phyloP scores from a whole-genome alignment of 2,888 invertebrate species.

The Diaperis boleti region DNA sequence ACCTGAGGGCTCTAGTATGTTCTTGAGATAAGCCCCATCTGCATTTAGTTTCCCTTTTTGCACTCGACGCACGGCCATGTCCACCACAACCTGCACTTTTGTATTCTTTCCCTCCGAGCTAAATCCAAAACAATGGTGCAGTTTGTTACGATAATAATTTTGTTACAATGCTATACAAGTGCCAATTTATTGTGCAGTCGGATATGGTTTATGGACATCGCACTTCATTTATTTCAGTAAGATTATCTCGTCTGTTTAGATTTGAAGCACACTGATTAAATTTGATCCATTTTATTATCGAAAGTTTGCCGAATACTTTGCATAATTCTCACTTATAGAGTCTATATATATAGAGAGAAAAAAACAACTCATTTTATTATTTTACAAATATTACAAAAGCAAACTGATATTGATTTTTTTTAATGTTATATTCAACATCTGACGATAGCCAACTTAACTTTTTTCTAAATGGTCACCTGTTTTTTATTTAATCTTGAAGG shows the following conservation, averaged over 20 bases:
- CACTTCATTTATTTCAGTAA: slow-evolving; percentile 11
- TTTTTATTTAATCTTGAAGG: no score
- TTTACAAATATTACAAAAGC: no score
- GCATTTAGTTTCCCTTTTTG: slow-evolving; percentile 38
- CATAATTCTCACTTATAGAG: no score
- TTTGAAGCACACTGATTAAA: not conserved
- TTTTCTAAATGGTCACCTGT: no score
- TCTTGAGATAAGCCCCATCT: slow-evolving; percentile 33
- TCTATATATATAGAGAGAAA: no score
- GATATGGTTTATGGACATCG: slow-evolving; percentile 20
- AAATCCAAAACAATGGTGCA: slow-evolving; percentile 36
- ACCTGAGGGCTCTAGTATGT: slow-evolving; percentile 28
- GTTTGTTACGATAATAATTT: slow-evolving; percentile 44
- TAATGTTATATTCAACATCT: no score
- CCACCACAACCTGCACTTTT: slow-evolving; percentile 35
- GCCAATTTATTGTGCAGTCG: slow-evolving; percentile 33
- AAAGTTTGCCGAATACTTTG: no score
- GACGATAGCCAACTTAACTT: no score
- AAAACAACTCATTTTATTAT: no score
- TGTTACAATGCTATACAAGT: slow-evolving; percentile 37
- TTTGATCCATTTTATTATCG: no score
- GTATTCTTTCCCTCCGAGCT: slow-evolving; percentile 34
- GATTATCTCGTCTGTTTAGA: not conserved
- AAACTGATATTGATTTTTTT: no score
- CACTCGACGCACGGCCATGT: slow-evolving; percentile 35